phyloP scores from a whole-genome alignment of 92 coral and sea anemone genomes.

The Pocillopora meandrina region DNA sequence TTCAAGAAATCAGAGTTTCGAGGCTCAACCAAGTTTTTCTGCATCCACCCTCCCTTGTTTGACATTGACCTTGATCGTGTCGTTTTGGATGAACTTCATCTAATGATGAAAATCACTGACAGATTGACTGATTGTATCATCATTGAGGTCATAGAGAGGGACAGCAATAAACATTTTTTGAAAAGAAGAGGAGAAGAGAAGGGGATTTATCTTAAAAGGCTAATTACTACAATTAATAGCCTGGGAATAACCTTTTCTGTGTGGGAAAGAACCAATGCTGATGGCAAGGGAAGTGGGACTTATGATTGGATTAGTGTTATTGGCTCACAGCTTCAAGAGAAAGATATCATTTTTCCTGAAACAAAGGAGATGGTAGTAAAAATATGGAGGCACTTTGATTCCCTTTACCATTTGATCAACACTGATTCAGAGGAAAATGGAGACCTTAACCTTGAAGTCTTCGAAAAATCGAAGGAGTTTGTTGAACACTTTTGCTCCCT shows the following conservation, averaged over 20 bases:
- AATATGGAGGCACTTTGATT: constrained; percentile 27
- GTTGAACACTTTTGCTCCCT: constrained; percentile 41
- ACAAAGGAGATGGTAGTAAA: constrained; percentile 32
- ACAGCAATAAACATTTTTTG: constrained; percentile 18
- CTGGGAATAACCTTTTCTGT: constrained; percentile 43
- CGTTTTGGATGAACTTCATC: constrained; percentile 51
- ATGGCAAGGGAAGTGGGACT: constrained; percentile 12
- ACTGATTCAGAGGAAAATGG: neutral
- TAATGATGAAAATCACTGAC: constrained; percentile 48
- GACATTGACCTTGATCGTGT: constrained; percentile 50
- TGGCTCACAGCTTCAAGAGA: constrained; percentile 19
- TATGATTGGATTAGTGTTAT: constrained; percentile 38
- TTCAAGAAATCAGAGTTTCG: constrained; percentile 28
- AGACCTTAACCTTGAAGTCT: constrained; percentile 2
- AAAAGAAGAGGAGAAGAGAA: constrained; percentile 17
- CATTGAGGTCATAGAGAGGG: constrained; percentile 45
- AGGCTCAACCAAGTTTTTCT: neutral
- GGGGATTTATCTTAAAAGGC: constrained; percentile 17
- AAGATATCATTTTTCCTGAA: constrained; percentile 32
- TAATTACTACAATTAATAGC: constrained; percentile 21
- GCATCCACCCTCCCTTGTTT: constrained; percentile 32
- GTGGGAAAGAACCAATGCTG: constrained; percentile 49
- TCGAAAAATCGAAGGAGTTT: constrained; percentile 19
- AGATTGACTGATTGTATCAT: constrained; percentile 39
- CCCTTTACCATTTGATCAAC: constrained; percentile 28